Conservation (phyloP, 2,888 invertebrate genomes). For the Mimas tiliae region DNA sequence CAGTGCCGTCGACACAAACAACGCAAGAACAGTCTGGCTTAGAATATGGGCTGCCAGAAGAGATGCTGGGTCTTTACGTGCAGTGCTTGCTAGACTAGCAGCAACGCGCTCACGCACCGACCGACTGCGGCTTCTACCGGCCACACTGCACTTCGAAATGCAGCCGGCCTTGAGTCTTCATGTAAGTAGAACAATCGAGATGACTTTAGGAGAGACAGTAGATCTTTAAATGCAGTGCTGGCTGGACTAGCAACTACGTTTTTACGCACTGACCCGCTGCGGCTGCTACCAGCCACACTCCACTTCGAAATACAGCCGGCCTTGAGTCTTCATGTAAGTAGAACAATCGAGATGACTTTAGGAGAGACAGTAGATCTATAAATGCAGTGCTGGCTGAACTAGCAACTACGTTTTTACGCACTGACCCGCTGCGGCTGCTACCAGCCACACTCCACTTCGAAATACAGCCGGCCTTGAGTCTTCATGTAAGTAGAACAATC, state of each 20-base stretch:
- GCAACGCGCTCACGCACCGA: constrained; percentile 58
- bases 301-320: constrained; percentile 90
- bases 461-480: constrained; percentile 88
- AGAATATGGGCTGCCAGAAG: constrained; percentile 71
- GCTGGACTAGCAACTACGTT: constrained; percentile 61
- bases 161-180: constrained; percentile 89
- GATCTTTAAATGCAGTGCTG: constrained; percentile 64
- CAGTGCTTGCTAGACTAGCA: constrained; percentile 66
- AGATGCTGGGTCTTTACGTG: constrained; percentile 66
- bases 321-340: constrained; percentile 87
- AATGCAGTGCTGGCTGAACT: constrained; percentile 68
- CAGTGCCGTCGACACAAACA: constrained; percentile 58
- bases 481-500: constrained; percentile 83
- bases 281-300: constrained; percentile 85
- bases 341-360: not conserved
- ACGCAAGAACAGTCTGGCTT: constrained; percentile 63
- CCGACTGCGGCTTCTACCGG: constrained; percentile 73
- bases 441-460: constrained; percentile 88
- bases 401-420: constrained; percentile 54
- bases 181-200: constrained; percentile 70
- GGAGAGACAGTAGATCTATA: constrained; percentile 47
- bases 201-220: constrained; percentile 28
- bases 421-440: constrained; percentile 58
- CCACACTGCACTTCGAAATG: constrained; percentile 88
- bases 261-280: constrained; percentile 55